These are phyloP conservation scores for Tichodroma muraria DNA, from an alignment of 2,113 vertebrate genomes.

Conservation along the genomic window DNA sequence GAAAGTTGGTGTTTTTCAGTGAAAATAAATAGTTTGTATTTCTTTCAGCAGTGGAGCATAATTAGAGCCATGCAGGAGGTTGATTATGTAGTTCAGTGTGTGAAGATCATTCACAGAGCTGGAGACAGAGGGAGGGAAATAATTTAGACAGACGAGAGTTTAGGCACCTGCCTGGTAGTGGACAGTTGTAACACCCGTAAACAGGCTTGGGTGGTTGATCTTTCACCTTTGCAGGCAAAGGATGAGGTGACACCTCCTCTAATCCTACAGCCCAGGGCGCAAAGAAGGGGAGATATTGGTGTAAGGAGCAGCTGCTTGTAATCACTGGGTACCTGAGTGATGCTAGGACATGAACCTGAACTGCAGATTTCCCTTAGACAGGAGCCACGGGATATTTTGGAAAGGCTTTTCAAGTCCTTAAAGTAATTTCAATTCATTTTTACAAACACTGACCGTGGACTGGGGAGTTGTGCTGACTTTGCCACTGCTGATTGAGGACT, in stretches of 20 bases:
- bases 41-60: background rate
- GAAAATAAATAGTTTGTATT: background rate
- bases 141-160: background rate
- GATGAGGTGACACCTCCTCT: background rate
- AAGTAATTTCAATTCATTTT: background rate
- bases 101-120: background rate
- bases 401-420: background rate
- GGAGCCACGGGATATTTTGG: background rate
- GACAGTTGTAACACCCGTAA: background rate
- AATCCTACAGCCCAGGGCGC: background rate
- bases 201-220: background rate
- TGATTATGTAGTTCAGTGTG: background rate
- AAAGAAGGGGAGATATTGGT: background rate
- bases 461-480: background rate
- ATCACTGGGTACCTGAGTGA: background rate
- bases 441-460: background rate
- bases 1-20: background rate
- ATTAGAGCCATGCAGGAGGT: background rate
- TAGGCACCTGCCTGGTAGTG: background rate
- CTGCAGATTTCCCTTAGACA: background rate
- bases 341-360: background rate
- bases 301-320: background rate
- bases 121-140: background rate
- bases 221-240: background rate
- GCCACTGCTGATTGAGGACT: background rate